A percentile compares a stretch with the other conserved stretches of the same genome.
Evolutionary conservation across 2,888 invertebrate species (phyloP).

Genomic region (Dasypolia templi): DNA sequence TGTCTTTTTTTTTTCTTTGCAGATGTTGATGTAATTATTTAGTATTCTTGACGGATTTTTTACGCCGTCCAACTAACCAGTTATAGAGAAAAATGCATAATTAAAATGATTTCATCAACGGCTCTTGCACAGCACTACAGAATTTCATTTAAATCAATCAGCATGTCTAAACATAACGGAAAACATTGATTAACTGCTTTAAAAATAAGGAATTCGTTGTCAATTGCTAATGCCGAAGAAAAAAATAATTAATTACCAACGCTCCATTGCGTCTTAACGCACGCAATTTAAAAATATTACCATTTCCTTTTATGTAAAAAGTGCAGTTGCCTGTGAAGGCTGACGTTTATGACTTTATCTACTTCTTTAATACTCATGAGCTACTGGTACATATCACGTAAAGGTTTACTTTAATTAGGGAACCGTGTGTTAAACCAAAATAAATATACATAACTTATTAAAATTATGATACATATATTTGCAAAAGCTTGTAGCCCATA

Average conservation of each 20-base stretch:
- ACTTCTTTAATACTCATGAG: conserved; percentile 31
- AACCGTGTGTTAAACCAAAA: not conserved
- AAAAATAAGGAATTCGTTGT: conserved; percentile 32
- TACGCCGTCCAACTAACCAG: not conserved
- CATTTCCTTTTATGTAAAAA: conserved; percentile 49
- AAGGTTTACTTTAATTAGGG: conserved; percentile 17
- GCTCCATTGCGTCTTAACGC: conserved; percentile 40
- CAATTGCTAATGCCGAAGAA: conserved; percentile 29
- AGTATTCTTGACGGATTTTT: no score
- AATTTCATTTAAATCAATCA: conserved; percentile 40
- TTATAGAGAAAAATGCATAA: not conserved
- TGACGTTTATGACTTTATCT: conserved; percentile 56
- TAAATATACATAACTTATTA: conserved; percentile 1
- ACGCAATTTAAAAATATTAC: conserved; percentile 42
- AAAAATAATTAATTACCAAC: conserved; percentile 40
- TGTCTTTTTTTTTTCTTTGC: no score
- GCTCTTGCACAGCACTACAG: not conserved
- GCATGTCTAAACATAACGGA: not conserved
- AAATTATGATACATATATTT: not conserved
- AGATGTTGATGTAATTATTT: not conserved
- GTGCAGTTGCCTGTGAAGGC: conserved; percentile 14
- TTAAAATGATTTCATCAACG: not conserved
- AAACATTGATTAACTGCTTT: conserved; percentile 22
- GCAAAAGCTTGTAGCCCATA: not conserved
- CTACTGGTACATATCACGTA: conserved; percentile 42